Evolutionary conservation across 2,888 invertebrate species (phyloP), one percentile per base, ranked within the genome.

Genomic region (Nemapogon koenigi): DNA sequence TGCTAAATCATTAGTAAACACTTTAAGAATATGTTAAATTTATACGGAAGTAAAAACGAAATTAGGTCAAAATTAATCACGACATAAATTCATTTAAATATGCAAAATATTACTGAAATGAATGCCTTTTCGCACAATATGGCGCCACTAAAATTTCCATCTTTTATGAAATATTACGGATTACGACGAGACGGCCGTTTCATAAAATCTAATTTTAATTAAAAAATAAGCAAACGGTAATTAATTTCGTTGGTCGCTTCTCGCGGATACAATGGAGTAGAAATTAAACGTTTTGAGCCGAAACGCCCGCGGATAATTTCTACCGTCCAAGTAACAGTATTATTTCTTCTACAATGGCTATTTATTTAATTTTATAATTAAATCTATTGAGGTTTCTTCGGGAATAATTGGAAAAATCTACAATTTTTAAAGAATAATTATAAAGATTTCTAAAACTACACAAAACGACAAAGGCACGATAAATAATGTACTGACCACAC

Each of bases 61-160:
- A 62, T 50, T 57, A 55, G 67, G 64, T 57, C 63, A 62, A 16
- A 62, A 65, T 67, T 61, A 60, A 59, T 59, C 53, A 53, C 53
- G 55, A 60, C 64, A 66, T 63, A 63, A 66, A 69, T 65, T 55
- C 55, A 62, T 60, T 67, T 62, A 59, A 56, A 60, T 60, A 72
- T 67, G 67, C 66, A 65, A 73, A 73, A 69, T 71, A 68, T 67
- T 53, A 49, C 61, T 56, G 50, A 62, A 72, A 67, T 59, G 62
- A 62, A 66, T 68, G 68, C 67, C 66, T 62, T 69, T 69, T 66
- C 63, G 62, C 61, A 62, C 75, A 76, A 72, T 75, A 75, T 70
- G 75, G 71, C 62, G 73, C 73, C 66, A 62, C 67, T 68, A 68
- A 62, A 62, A 71, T 73, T 69, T 72, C 64, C 73, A 72, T 75